These are phyloP conservation scores for Amphipoea lucens DNA, from an alignment of 2,888 invertebrate genomes.

Conservation along the genomic window DNA sequence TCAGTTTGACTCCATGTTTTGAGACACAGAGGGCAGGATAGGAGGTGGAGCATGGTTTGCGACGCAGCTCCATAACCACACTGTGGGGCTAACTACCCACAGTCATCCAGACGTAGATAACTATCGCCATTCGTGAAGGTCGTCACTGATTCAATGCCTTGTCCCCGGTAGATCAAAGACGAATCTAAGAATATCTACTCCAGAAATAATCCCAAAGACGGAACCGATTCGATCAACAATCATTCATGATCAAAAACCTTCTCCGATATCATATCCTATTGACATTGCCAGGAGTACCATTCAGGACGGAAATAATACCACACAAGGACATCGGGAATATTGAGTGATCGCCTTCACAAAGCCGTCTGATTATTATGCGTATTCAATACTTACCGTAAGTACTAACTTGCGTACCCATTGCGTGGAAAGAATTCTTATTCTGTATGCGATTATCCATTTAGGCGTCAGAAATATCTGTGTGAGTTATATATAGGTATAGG, in stretches of 20 bases:
- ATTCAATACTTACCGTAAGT: constrained; percentile 49
- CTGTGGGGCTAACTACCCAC: too few relatives aligned
- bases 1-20: too few relatives aligned
- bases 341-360: constrained; percentile 39
- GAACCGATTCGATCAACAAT: constrained; percentile 8
- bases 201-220: neutral
- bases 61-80: too few relatives aligned
- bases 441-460: constrained; percentile 43
- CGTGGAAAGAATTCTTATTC: constrained; percentile 49
- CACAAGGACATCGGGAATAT: constrained; percentile 37
- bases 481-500: neutral
- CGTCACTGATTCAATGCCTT: too few relatives aligned
- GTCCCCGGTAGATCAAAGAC: neutral
- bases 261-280: neutral
- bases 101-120: too few relatives aligned
- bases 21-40: too few relatives aligned
- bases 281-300: constrained; percentile 16
- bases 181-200: too few relatives aligned
- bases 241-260: constrained; percentile 5
- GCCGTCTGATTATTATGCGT: constrained; percentile 38
- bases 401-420: constrained; percentile 26
- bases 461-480: constrained; percentile 19
- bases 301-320: constrained; percentile 18
- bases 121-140: neutral
- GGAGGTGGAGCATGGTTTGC: too few relatives aligned